These are phyloP conservation scores for Gorsachius goisagi DNA, from an alignment of 2,113 vertebrate genomes.

Conservation along the genomic window DNA sequence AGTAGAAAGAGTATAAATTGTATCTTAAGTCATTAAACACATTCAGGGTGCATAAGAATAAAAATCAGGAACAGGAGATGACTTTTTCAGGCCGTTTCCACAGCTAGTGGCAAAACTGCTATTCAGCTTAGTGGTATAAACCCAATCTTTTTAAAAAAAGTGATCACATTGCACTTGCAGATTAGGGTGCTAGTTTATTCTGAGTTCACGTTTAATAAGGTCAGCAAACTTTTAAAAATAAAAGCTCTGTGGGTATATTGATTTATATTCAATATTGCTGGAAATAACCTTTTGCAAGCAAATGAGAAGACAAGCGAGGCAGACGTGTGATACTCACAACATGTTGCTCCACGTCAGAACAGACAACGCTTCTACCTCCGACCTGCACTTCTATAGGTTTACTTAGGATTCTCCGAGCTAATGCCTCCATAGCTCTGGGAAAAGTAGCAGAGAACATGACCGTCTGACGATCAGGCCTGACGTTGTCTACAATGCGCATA, in stretches of 20 bases:
- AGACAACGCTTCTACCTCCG: conserved; percentile 95
- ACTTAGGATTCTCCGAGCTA: conserved; percentile 91
- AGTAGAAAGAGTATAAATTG: background rate
- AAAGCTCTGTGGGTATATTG: background rate
- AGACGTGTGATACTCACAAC: conserved; percentile 78
- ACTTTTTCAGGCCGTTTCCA: background rate
- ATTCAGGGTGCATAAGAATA: background rate
- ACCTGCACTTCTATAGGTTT: conserved; percentile 98
- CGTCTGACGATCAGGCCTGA: conserved; percentile 95
- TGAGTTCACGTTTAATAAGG: background rate
- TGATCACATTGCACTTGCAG: background rate
- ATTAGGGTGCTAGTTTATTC: background rate
- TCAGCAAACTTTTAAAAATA: background rate
- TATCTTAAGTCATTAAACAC: background rate
- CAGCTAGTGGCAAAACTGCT: background rate
- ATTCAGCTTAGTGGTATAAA: background rate
- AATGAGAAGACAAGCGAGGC: rapidly evolving
- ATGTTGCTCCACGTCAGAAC: conserved; percentile 95
- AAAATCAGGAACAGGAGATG: background rate
- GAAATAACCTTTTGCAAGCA: background rate
- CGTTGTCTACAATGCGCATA: conserved; percentile 98
- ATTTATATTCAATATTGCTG: background rate
- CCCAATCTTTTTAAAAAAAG: background rate
- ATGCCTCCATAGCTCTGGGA: conserved; percentile 96
- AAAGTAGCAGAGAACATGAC: conserved; percentile 99